Base-by-base conservation (phyloP, 2,888 invertebrate species). In the Monochamus alternatus region DNA sequence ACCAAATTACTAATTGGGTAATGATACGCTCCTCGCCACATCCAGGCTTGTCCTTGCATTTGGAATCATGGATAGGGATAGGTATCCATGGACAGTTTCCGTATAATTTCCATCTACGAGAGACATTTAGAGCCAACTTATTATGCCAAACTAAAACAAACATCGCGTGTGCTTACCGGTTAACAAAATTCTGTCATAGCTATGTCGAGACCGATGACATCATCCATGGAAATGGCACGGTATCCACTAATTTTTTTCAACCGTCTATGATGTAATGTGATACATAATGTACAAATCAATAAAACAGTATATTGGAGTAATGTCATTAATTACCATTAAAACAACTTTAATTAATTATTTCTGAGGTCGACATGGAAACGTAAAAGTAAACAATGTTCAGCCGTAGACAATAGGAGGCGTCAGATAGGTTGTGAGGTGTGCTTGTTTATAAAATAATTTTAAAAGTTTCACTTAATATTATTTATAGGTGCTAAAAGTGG, bases 141-240 rank as follows among this genome's bases (percentile, higher is more conserved):
- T 47, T 47, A 47, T 47, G 12, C 12, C 47, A 47, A 2, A 12
- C 47, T 47, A 47, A 47, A 47, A 12, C 12, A 47, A 47, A 47
- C 47, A 12, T 12, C 14, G n/a, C 22, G 43, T 63, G 62, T 2
- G n/a, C n/a, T n/a, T n/a, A 9, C 7, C 38, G 43, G 14, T 43
- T 43, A 43, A n/a, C 32, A 32, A 63, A 8, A 63, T 63, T 62
- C 38, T 63, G 62, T 62, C 62, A 62, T n/a, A 32, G 31, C 38
- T 8, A 7, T n/a, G 38, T 62, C 62, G 8, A 63, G 14, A 63
- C 8, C 8, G 5, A 38, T 63, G 62, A 63, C 43, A 43, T 63
- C 62, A 63, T 43, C 5, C 14, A 9, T 14, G 9, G 5, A 63
- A 63, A 63, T 14, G 62, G 7, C 43, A 43, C 38, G 38, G 38